Evolutionary conservation across 2,888 invertebrate species (phyloP), one percentile per base, ranked within the genome.

Genomic region (Hermaeophaga mercurialis): DNA sequence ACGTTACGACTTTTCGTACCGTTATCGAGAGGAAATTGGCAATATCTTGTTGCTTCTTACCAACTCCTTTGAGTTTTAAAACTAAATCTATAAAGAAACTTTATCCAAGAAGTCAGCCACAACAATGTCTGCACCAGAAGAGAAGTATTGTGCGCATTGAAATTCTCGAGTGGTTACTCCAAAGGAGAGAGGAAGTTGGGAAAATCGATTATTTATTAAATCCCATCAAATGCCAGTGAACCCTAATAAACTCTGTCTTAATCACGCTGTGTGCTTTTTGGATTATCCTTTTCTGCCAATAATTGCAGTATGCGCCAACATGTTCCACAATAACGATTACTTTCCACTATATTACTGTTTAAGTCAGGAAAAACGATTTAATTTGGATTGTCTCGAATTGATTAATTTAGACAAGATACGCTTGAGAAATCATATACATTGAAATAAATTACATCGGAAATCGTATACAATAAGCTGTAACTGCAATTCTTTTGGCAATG

Each of bases 221-320:
- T 43, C 50, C 50, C 43, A 52, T 52, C 43, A 52, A 39, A 52
- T 52, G 52, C 43, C 34, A 52, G 43, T 34, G 52, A 44, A 52
- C 52, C 52, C 43, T 44, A 52, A 52, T 52, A 52, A 52, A 52
- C 52, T 52, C 34, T 15, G 44, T 52, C 52, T 52, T 52, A 52
- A 52, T 52, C 52, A 52, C 43, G 43, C 43, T 43, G 43, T 52
- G 43, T 52, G 52, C 43, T 52, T 33, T 24, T 17, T 12, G 34
- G 52, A 52, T 52, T 52, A 43, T 50, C 50, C 31, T 41, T 50
- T 50, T 41, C 31, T 50, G 31, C 50, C 50, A 41, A 50, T 50
- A 50, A 50, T 50, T 50, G 50, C 41, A 26, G 14, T 31, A 19
- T 18, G 34, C 50, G 41, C 31, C 18, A 41, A 50, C 41, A 31